A percentile compares a stretch with the other conserved stretches of the same genome.
phyloP scores from a whole-genome alignment of 2,797 vertebrate species.

The Mormyrus proboscirostris region DNA sequence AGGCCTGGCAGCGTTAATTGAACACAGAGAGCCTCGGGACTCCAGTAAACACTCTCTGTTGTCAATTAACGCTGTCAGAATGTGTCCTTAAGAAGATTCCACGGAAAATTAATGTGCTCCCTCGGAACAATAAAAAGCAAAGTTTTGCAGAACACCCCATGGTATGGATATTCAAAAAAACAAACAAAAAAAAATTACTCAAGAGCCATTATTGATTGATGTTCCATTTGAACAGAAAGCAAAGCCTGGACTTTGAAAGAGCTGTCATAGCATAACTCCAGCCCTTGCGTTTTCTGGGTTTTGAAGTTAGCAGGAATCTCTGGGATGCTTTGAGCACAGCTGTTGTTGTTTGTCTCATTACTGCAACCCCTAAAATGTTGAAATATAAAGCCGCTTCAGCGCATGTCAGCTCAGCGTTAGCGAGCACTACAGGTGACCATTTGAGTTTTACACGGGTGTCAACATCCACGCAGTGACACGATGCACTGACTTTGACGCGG shows the following conservation, averaged over 20 bases:
- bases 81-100: constrained; percentile 5
- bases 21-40: not conserved
- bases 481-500: not conserved
- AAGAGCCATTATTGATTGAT: not conserved
- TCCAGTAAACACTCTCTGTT: not conserved
- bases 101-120: not conserved
- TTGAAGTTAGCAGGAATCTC: not conserved
- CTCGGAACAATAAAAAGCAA: not conserved
- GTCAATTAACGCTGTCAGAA: not conserved
- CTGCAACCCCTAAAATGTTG: not conserved
- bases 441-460: not conserved
- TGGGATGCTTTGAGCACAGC: not conserved
- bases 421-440: not conserved
- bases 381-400: not conserved
- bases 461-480: not conserved
- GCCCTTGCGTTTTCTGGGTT: not conserved
- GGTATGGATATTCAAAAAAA: not conserved
- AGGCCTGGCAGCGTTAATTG: not conserved
- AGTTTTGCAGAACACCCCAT: not conserved
- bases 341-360: not conserved
- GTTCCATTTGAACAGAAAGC: not conserved
- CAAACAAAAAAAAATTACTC: not conserved
- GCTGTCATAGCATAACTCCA: not conserved
- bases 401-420: not conserved
- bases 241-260: not conserved